Percentiles rank a stretch among this genome's conserved stretches.
These are phyloP conservation scores for Elgonia sp. DNA, from an alignment of 2,888 invertebrate species.

Conservation along the genomic window DNA sequence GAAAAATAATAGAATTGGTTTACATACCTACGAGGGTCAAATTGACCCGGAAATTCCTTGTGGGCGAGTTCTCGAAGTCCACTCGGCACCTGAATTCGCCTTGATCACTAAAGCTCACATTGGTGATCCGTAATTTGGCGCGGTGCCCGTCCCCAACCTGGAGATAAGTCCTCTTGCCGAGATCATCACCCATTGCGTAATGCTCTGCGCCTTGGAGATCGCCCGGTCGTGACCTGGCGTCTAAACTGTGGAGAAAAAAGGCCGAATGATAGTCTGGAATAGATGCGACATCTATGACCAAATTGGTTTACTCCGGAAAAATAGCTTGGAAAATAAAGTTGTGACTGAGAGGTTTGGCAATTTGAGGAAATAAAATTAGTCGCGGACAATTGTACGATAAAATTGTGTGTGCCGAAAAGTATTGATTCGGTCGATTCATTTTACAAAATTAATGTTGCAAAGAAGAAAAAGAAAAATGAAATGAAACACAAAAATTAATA, in stretches of 20 bases:
- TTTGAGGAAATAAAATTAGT: neutral
- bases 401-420: too few species aligned
- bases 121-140: slow-evolving; percentile 92
- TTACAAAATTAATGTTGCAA: too few species aligned
- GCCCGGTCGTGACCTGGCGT: slow-evolving; percentile 90
- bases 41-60: slow-evolving; percentile 94
- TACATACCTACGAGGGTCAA: slow-evolving; percentile 95
- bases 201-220: slow-evolving; percentile 91
- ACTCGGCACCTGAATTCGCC: slow-evolving; percentile 95
- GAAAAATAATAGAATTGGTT: slow-evolving; percentile 17
- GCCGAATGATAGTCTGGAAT: slow-evolving; percentile 36
- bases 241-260: slow-evolving; percentile 89
- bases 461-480: too few species aligned
- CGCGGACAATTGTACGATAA: too few species aligned
- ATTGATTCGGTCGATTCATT: too few species aligned
- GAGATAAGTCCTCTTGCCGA: slow-evolving; percentile 93
- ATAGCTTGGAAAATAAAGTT: neutral
- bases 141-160: slow-evolving; percentile 90
- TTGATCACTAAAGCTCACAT: slow-evolving; percentile 92
- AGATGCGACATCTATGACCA: slow-evolving; percentile 40
- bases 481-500: too few species aligned
- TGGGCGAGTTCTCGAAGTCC: slow-evolving; percentile 96
- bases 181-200: slow-evolving; percentile 93
- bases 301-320: slow-evolving; percentile 46
- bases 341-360: neutral